Percentiles rank a stretch among this genome's conserved stretches.
Conservation (phyloP, 2,888 invertebrate species). For the Orthosia incerta region DNA sequence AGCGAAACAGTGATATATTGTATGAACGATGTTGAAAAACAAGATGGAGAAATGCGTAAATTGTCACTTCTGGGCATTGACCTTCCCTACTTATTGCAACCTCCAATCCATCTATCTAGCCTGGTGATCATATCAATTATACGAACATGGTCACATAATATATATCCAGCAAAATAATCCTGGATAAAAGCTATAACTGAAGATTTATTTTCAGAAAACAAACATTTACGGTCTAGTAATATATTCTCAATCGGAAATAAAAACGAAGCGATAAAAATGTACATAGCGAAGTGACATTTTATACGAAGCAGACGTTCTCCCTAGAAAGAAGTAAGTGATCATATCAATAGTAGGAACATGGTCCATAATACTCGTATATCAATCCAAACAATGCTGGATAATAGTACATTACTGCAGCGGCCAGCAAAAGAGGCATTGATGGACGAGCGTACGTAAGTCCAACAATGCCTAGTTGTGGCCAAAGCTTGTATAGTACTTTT, state of each 20-base stretch:
- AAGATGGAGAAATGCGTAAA: too few relatives aligned
- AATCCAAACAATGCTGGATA: too few relatives aligned
- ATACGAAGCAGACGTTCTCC: constrained; percentile 37
- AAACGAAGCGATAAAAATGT: constrained; percentile 24
- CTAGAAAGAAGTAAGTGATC: constrained; percentile 42
- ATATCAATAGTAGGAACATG: too few relatives aligned
- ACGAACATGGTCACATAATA: background rate
- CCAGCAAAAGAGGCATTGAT: too few relatives aligned
- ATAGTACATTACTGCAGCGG: too few relatives aligned
- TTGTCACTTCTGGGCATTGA: too few relatives aligned
- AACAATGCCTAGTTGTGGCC: too few relatives aligned
- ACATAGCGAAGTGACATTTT: constrained; percentile 43
- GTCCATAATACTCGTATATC: too few relatives aligned
- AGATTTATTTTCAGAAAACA: constrained; percentile 5
- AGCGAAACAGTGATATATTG: too few relatives aligned
- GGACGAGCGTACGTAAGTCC: too few relatives aligned
- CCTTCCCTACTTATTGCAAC: background rate
- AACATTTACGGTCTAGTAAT: constrained; percentile 25
- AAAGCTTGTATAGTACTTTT: too few relatives aligned
- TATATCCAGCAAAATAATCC: background rate
- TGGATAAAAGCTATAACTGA: background rate
- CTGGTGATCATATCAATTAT: background rate
- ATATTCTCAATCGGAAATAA: constrained; percentile 30
- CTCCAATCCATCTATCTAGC: background rate
- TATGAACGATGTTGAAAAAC: too few relatives aligned